Evolutionary conservation across 2,797 vertebrate species (phyloP).

Genomic region (Lindbergichthys nudifrons): DNA sequence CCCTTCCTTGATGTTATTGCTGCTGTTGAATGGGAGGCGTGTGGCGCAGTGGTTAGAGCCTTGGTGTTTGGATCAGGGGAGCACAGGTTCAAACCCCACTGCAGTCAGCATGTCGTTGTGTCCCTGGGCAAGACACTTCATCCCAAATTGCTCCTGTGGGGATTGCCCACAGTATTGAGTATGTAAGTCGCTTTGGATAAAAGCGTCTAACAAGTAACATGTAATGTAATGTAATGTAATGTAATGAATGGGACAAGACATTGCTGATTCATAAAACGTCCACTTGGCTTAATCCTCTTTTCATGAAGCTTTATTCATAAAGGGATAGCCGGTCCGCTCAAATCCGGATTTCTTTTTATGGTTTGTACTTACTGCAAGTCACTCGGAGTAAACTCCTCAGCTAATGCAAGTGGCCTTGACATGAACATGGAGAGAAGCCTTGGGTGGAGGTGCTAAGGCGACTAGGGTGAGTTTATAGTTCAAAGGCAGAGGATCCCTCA

Average conservation of each 20-base stretch:
- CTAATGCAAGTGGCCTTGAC: slow-evolving; percentile 23
- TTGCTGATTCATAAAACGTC: slow-evolving; percentile 28
- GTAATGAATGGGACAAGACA: not conserved
- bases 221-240: no score
- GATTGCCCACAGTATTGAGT: no score
- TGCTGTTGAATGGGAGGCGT: not conserved
- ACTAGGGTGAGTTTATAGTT: slow-evolving; percentile 10
- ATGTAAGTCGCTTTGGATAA: no score
- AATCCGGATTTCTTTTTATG: slow-evolving; percentile 26
- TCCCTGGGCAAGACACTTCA: no score
- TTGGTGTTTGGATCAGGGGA: no score
- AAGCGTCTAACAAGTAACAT: no score
- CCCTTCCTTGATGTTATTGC: not conserved
- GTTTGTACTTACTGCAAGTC: slow-evolving; percentile 15
- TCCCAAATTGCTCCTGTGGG: no score
- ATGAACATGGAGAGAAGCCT: slow-evolving; percentile 28
- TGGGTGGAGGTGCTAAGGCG: slow-evolving; percentile 39
- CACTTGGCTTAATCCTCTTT: not conserved
- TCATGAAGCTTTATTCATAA: slow-evolving; percentile 2
- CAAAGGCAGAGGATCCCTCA: slow-evolving; percentile 24
- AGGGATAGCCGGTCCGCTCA: slow-evolving; percentile 18
- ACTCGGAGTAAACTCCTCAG: slow-evolving; percentile 26
- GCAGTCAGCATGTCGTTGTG: no score
- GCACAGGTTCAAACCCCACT: no score
- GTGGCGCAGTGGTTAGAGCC: no score